These are phyloP conservation scores for Octonoba sinensis DNA, from an alignment of 2,888 invertebrate species.

Conservation along the genomic window DNA sequence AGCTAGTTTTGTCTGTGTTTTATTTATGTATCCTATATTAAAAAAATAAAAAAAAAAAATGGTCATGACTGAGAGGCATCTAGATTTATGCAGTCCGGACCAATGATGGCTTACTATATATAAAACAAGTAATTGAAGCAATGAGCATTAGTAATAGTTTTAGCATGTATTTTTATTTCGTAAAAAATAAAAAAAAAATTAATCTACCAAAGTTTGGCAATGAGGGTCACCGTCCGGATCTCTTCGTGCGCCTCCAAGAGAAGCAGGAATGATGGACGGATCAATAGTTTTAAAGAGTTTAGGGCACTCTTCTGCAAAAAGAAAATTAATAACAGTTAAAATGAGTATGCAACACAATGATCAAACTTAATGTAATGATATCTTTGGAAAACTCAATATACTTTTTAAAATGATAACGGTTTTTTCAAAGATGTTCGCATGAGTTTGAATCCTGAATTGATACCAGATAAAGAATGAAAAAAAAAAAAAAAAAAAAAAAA, in stretches of 20 bases:
- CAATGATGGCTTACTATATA: too few species aligned
- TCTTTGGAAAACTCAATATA: neutral
- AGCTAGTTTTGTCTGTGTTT: too few species aligned
- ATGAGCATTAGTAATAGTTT: neutral
- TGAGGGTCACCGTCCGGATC: slow-evolving; percentile 44
- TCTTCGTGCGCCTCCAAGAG: slow-evolving; percentile 31
- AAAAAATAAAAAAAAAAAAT: too few species aligned
- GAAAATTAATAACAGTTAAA: neutral
- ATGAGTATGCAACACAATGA: neutral
- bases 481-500: too few species aligned
- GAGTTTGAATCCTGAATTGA: too few species aligned
- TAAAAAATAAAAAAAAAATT: neutral
- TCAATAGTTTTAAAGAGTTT: slow-evolving; percentile 33
- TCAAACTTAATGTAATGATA: neutral
- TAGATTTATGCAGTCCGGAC: too few species aligned
- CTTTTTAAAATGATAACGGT: neutral
- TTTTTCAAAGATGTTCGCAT: too few species aligned
- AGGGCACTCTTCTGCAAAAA: slow-evolving; percentile 17
- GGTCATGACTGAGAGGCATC: too few species aligned
- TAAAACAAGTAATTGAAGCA: too few species aligned
- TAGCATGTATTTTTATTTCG: neutral
- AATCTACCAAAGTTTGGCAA: slow-evolving; percentile 44
- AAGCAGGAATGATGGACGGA: slow-evolving; percentile 41
- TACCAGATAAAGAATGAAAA: too few species aligned
- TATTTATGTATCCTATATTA: too few species aligned